These are phyloP conservation scores for Brachyalestes nurse DNA, from an alignment of 2,797 vertebrate genomes.

Conservation along the genomic window DNA sequence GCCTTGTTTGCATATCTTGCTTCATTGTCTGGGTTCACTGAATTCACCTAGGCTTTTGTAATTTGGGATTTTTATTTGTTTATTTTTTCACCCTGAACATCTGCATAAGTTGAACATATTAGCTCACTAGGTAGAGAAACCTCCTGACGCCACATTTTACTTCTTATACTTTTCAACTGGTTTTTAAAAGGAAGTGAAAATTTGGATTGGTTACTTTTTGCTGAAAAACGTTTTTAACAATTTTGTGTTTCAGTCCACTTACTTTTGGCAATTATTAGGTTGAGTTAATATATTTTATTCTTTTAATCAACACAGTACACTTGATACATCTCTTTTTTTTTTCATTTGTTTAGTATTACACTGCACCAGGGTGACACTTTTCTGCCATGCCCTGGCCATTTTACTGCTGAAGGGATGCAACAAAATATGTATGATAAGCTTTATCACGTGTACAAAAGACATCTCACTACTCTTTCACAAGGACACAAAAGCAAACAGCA, in stretches of 20 bases:
- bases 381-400: constrained; percentile 46
- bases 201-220: background rate
- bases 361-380: constrained; percentile 19
- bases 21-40: constrained; percentile 47
- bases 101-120: constrained; percentile 40
- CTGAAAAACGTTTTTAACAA: background rate
- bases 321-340: background rate
- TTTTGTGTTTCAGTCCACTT: background rate
- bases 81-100: constrained; percentile 10
- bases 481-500: constrained; percentile 67
- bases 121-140: constrained; percentile 22
- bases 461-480: constrained; percentile 61
- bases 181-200: constrained; percentile 16
- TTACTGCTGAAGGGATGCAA: constrained; percentile 63
- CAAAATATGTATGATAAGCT: constrained; percentile 66
- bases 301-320: too few species aligned
- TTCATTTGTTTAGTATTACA: constrained; percentile 10
- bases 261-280: background rate
- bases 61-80: constrained; percentile 23
- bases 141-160: background rate
- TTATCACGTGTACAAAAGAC: constrained; percentile 49
- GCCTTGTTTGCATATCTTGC: constrained; percentile 50
- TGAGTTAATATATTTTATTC: background rate
- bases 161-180: constrained; percentile 3
- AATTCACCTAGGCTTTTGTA: constrained; percentile 45